Base-by-base conservation (phyloP, 2,113 vertebrate species). In the Caranx melampygus region DNA sequence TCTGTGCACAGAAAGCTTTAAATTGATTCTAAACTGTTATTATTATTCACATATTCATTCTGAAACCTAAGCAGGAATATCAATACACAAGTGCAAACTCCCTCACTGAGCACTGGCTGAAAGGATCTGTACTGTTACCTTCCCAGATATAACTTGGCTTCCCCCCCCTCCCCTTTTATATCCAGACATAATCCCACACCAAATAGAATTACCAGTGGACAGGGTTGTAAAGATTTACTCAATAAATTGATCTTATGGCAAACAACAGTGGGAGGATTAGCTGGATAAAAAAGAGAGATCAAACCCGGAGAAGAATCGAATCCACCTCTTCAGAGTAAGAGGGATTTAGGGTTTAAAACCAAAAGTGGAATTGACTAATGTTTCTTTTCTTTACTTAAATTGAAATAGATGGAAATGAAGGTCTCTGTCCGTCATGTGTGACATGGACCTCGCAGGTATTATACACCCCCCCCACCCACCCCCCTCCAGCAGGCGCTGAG, bases 201-300 rank as follows among this genome's bases (percentile, higher is more conserved):
- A 92, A 90, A 92, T 65, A 91, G 82, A 93, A 89, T 89, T 80
- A 90, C 70, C 34, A 55, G 54, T 69, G 67, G 87, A 86, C 79
- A 77, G 76, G 77, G 65, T 76, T 87, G 82, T 72, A 86, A 84
- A 92, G 87, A 89, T 91, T 90, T 81, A 69, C 80, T 85, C 86
- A 71, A 87, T 84, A 72, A 86, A 89, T 83, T 86, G 81, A 91
- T 90, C 67, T 76, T 18, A 81, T 77, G 59, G 64, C 81, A 89
- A 89, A 90, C 81, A 91, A 83, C 70, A 64, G 75, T 65, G 42
- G 51, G 12, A 6, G 62, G 87, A 93, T 90, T 87, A 92, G 67
- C 71, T 34, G 80, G 70, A 81, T 79, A 78, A 80, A 76, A 62
- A 78, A 79, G 77, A 62, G 74, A 71, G 77, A 87, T 88, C 82